A percentile compares a stretch with the other conserved stretches of the same genome.
Conservation (phyloP, 2,113 vertebrate species). For the Channa maculata region DNA sequence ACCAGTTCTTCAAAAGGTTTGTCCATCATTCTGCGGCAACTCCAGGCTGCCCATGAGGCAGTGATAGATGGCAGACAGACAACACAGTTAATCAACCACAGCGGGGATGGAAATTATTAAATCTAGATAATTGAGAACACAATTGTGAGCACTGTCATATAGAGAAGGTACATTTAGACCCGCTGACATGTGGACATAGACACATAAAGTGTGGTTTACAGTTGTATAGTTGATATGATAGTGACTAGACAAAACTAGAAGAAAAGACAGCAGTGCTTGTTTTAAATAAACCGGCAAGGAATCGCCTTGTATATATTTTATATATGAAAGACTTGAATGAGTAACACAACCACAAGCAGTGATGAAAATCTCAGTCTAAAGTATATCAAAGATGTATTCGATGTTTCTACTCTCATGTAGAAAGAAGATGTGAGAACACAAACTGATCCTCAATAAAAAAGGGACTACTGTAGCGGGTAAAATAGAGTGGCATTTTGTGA, state of each 20-base stretch:
- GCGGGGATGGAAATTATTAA: slow-evolving; percentile 73
- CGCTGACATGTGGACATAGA: slow-evolving; percentile 43
- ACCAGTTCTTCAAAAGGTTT: slow-evolving; percentile 70
- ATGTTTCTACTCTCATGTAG: slow-evolving; percentile 61
- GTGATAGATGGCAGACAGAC: slow-evolving; percentile 68
- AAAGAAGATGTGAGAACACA: slow-evolving; percentile 75
- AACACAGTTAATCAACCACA: slow-evolving; percentile 72
- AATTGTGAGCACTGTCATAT: slow-evolving; percentile 44
- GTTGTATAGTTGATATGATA: slow-evolving; percentile 8
- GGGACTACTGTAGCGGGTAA: slow-evolving; percentile 71
- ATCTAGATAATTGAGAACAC: slow-evolving; percentile 66
- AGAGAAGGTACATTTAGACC: slow-evolving; percentile 43
- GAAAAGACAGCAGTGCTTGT: slow-evolving; percentile 5
- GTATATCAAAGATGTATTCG: slow-evolving; percentile 82
- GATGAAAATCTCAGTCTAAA: slow-evolving; percentile 72
- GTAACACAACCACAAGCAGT: slow-evolving; percentile 53
- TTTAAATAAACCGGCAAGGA: slow-evolving; percentile 62
- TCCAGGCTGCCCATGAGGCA: slow-evolving; percentile 50
- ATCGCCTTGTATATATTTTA: slow-evolving; percentile 67
- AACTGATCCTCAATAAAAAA: slow-evolving; percentile 80
- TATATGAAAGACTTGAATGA: slow-evolving; percentile 71
- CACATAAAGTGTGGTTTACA: slow-evolving; percentile 35
- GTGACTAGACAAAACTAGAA: slow-evolving; percentile 27
- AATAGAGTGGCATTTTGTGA: slow-evolving; percentile 71
- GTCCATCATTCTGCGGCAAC: slow-evolving; percentile 61